Evolutionary conservation across 2,888 invertebrate genomes (phyloP), one percentile per base, ranked within the genome.

Genomic region (Gonocerus acuteangulatus): DNA sequence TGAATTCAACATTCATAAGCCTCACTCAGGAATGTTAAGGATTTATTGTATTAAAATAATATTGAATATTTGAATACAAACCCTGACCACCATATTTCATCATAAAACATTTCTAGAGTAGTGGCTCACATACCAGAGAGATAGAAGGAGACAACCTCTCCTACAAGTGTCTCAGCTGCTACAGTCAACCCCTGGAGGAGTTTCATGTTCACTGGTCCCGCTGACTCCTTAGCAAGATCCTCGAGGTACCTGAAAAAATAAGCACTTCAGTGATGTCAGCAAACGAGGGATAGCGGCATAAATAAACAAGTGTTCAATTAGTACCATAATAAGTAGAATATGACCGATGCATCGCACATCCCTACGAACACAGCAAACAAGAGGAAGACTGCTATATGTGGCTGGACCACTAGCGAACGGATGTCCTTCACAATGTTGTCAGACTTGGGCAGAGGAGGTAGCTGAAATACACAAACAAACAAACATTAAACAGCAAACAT

Each of bases 241-340:
- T 90, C 89, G 49, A 90, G 70, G 69, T 87, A 87, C 88, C 85
- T 85, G 65, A 13, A 68, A 11, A 48, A 21, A 7, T 15, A 13
- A 21, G 7, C 11, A 48, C 3, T 6, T 7, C 27, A 27, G 9
- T 27, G 4, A 27, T 6, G 9, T 6, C 27, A 27, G 27, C 4
- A 27, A 9, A 27, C 9, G 9, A 6, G 27, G 27, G 27, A 9
- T 4, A n/a, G n/a, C n/a, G n/a, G n/a, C n/a, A n/a, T n/a, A n/a
- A n/a, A n/a, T n/a, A 27, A 27, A 27, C 27, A 27, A 9, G 9
- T 27, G 27, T 27, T 27, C 4, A 48, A n/a, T 27, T 22, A 49
- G 77, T 70, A 84, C 86, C 89, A 89, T 72, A 89, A 88, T 76
- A 89, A 79, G 69, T 86, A 89, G 69, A 87, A 89, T 15, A 89